These are phyloP conservation scores for Cervus canadensis DNA, from an alignment of 2,113 vertebrate genomes.

Conservation along the genomic window DNA sequence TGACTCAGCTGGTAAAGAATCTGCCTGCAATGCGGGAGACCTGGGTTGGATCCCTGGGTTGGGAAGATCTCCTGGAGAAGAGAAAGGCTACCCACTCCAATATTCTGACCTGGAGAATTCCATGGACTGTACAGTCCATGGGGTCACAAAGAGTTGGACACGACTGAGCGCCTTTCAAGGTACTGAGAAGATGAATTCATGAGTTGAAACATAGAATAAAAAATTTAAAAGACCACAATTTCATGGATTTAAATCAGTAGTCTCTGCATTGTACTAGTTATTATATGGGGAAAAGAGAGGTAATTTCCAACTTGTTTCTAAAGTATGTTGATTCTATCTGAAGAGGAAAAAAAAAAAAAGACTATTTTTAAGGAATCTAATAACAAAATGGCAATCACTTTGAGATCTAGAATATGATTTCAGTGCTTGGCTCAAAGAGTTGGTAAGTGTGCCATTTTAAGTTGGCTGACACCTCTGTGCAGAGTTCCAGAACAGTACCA, in stretches of 20 bases:
- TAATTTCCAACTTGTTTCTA: slow-evolving; percentile 26
- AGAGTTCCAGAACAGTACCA: slow-evolving; percentile 29
- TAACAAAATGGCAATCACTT: slow-evolving; percentile 50
- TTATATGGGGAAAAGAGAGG: neutral
- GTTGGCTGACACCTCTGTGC: slow-evolving; percentile 26
- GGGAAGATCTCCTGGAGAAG: neutral
- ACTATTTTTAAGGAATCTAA: slow-evolving; percentile 3
- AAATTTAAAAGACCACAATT: neutral
- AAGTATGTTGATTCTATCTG: slow-evolving; percentile 19
- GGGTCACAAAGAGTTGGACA: neutral
- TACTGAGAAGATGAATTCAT: neutral
- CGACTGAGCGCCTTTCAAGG: fast-evolving
- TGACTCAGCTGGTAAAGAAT: neutral
- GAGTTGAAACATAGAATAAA: neutral
- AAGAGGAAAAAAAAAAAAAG: neutral
- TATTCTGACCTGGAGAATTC: neutral
- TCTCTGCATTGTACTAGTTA: neutral
- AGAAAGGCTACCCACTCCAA: neutral
- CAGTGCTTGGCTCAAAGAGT: slow-evolving; percentile 42
- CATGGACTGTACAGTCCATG: neutral
- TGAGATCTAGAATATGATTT: slow-evolving; percentile 52
- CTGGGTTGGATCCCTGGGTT: neutral
- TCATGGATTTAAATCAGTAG: neutral
- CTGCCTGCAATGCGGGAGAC: neutral
- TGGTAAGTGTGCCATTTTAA: slow-evolving; percentile 45